These are phyloP conservation scores for Calosoma granatense DNA, from an alignment of 1,140 invertebrate species.

Conservation along the genomic window DNA sequence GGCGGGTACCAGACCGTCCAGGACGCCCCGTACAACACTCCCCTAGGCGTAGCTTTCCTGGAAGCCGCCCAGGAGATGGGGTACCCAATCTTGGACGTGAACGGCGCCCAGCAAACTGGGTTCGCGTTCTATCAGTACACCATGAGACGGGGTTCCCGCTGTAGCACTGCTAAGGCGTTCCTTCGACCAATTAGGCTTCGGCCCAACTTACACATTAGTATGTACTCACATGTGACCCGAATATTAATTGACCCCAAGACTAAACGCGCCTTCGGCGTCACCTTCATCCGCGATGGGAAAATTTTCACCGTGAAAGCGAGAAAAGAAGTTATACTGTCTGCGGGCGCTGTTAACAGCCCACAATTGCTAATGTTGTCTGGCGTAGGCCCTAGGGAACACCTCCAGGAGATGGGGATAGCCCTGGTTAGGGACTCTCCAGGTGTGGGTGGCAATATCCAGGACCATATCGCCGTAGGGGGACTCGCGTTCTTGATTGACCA, in stretches of 20 bases:
- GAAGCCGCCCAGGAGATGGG: conserved; percentile 87
- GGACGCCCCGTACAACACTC: conserved; percentile 70
- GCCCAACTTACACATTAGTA: conserved; percentile 60
- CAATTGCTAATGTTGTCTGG: conserved; percentile 81
- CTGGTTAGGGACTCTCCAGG: conserved; percentile 62
- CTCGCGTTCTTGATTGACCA: conserved; percentile 71
- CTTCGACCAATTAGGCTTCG: conserved; percentile 61
- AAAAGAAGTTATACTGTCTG: conserved; percentile 69
- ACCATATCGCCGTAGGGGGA: conserved; percentile 72
- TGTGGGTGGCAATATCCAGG: conserved; percentile 71
- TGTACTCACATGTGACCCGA: conserved; percentile 67
- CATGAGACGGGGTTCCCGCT: conserved; percentile 65
- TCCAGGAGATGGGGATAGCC: conserved; percentile 53
- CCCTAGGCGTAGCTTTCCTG: conserved; percentile 67
- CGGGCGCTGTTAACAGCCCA: conserved; percentile 65
- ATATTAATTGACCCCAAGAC: conserved; percentile 60
- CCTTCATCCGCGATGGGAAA: conserved; percentile 58
- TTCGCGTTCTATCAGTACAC: conserved; percentile 74
- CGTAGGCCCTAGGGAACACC: conserved; percentile 61
- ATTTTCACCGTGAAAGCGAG: conserved; percentile 55
- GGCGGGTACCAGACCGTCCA: conserved; percentile 73
- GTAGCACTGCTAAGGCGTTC: conserved; percentile 72
- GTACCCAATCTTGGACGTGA: conserved; percentile 67
- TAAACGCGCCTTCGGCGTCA: conserved; percentile 63
- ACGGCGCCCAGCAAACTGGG: conserved; percentile 71